Percentiles rank a stretch among this genome's conserved stretches.
Evolutionary conservation across 2,113 vertebrate species (phyloP).

Genomic region (Actinemys pallida): DNA sequence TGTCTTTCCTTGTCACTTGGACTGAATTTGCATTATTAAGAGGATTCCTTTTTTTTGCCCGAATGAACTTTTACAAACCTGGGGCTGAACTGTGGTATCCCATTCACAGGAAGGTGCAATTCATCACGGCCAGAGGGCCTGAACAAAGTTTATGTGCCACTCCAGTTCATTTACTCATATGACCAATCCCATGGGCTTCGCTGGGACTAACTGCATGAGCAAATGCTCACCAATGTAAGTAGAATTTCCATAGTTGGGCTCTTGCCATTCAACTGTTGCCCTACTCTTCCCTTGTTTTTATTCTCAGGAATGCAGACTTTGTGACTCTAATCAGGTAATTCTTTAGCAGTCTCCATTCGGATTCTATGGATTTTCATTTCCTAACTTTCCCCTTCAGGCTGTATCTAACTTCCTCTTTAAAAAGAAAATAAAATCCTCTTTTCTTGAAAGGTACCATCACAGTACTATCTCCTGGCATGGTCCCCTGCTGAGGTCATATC

Average conservation of each 20-base stretch:
- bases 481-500: background rate
- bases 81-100: background rate
- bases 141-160: background rate
- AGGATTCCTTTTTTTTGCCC: background rate
- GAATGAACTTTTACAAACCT: background rate
- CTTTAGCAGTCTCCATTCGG: background rate
- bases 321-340: background rate
- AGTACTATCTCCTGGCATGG: background rate
- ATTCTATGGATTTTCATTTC: background rate
- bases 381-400: background rate
- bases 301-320: background rate
- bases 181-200: background rate
- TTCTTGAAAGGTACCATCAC: background rate
- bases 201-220: background rate
- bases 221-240: background rate
- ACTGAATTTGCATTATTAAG: background rate
- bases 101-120: background rate
- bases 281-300: too few relatives aligned
- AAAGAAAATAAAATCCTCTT: background rate
- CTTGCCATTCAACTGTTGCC: background rate
- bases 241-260: background rate
- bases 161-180: too few relatives aligned
- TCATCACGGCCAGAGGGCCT: background rate
- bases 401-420: background rate
- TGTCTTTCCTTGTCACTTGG: too few relatives aligned